Percentiles rank a stretch among this genome's conserved stretches.
phyloP scores from a whole-genome alignment of 1,140 invertebrate species.

The Oncopodura yosiiana region DNA sequence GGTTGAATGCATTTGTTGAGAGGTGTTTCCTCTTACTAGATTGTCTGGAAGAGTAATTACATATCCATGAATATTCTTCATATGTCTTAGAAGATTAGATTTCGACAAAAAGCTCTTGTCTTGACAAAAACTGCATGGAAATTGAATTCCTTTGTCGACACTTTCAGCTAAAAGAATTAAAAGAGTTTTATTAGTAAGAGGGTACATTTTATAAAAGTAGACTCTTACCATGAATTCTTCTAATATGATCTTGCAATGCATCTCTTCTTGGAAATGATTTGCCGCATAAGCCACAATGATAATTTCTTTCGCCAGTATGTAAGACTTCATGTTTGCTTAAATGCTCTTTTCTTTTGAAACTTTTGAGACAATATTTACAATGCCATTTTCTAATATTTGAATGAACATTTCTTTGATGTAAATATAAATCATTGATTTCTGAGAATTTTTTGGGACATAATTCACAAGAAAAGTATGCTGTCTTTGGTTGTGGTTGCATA shows the following conservation, averaged over 20 bases:
- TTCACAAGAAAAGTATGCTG: slow-evolving; percentile 29
- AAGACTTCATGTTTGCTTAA: slow-evolving; percentile 28
- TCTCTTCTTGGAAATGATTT: slow-evolving; percentile 29
- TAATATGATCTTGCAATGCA: slow-evolving; percentile 27
- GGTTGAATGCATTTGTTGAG: no score
- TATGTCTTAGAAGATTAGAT: slow-evolving; percentile 19
- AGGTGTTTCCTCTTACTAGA: no score
- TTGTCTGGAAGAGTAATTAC: no score
- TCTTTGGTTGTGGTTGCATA: slow-evolving; percentile 33
- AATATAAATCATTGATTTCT: slow-evolving; percentile 17
- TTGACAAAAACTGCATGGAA: slow-evolving; percentile 30
- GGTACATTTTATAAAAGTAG: no score
- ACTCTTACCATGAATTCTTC: slow-evolving; percentile 21
- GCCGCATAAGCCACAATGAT: slow-evolving; percentile 19
- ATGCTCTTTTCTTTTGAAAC: slow-evolving; percentile 31
- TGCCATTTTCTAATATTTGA: slow-evolving; percentile 25
- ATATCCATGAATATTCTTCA: slow-evolving; percentile 23
- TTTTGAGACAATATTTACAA: slow-evolving; percentile 26
- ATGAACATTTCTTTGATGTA: slow-evolving; percentile 27
- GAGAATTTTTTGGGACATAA: slow-evolving; percentile 27
- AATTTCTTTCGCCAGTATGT: slow-evolving; percentile 29
- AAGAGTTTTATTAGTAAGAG: background rate
- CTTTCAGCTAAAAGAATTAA: background rate
- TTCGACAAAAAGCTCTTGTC: slow-evolving; percentile 23
- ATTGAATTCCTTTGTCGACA: background rate